These are phyloP conservation scores for Zaprionus obscuricornis DNA, from an alignment of 2,888 invertebrate species.

Conservation along the genomic window DNA sequence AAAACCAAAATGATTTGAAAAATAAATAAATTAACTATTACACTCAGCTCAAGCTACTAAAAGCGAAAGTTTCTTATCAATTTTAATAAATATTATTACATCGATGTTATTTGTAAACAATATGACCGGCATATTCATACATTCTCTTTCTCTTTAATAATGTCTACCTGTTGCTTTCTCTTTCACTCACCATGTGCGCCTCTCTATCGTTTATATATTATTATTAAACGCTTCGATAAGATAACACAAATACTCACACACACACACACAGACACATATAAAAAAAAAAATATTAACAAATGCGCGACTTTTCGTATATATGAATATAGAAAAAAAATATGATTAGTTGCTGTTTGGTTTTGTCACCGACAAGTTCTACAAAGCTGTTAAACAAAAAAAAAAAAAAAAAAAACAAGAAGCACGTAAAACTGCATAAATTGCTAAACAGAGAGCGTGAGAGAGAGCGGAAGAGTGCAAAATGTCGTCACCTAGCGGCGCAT, in stretches of 20 bases:
- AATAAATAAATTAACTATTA: too few relatives aligned
- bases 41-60: too few relatives aligned
- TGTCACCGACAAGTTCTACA: conserved; percentile 47
- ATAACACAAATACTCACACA: conserved; percentile 32
- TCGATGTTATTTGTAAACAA: too few relatives aligned
- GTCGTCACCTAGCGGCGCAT: conserved; percentile 29
- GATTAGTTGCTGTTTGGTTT: conserved; percentile 62
- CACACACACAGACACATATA: conserved; percentile 5
- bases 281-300: conserved; percentile 47
- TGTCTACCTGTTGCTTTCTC: too few relatives aligned
- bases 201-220: conserved; percentile 29
- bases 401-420: conserved; percentile 8
- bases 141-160: too few relatives aligned
- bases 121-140: too few relatives aligned
- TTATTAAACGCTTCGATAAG: conserved; percentile 53
- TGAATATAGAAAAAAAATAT: conserved; percentile 41
- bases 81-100: too few relatives aligned
- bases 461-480: conserved; percentile 29
- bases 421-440: conserved; percentile 20
- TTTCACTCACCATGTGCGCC: too few relatives aligned
- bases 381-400: too few relatives aligned
- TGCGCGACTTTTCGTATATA: conserved; percentile 22
- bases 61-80: too few relatives aligned
- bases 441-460: neutral
- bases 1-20: too few relatives aligned